Conservation (phyloP, 2,113 vertebrate species). For the Hemibagrus wyckioides region DNA sequence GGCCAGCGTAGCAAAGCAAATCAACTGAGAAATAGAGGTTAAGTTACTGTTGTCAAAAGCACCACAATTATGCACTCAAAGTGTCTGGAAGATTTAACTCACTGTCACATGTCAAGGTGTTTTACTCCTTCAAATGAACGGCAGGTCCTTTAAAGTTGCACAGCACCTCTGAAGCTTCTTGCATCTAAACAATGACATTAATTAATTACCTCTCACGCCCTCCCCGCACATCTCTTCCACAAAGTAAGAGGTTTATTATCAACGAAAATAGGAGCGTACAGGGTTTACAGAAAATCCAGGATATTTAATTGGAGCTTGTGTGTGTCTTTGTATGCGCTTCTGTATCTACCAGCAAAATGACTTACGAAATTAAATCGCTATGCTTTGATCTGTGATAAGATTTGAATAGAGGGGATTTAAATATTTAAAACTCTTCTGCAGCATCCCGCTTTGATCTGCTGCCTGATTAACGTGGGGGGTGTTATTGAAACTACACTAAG, state of each 20-base stretch:
- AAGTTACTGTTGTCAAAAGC: conserved; percentile 45
- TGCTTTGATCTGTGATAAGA: conserved; percentile 78
- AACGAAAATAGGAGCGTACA: conserved; percentile 60
- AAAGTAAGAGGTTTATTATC: conserved; percentile 65
- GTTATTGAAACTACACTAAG: conserved; percentile 79
- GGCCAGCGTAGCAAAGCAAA: conserved; percentile 17
- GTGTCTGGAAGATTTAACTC: conserved; percentile 39
- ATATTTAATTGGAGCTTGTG: conserved; percentile 76
- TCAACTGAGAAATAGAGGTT: conserved; percentile 35
- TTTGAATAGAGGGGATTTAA: conserved; percentile 77
- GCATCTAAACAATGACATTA: conserved; percentile 65
- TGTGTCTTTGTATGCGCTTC: conserved; percentile 68
- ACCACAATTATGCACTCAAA: conserved; percentile 41
- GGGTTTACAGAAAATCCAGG: conserved; percentile 68
- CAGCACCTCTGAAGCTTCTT: conserved; percentile 64
- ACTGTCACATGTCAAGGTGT: conserved; percentile 46
- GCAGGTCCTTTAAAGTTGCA: conserved; percentile 66
- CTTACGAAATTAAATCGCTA: conserved; percentile 72
- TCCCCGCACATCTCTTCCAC: conserved; percentile 55
- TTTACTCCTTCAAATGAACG: conserved; percentile 60
- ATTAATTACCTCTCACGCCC: conserved; percentile 62
- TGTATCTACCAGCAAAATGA: conserved; percentile 69
- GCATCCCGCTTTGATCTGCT: conserved; percentile 74
- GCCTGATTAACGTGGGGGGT: conserved; percentile 73
- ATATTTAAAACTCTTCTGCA: conserved; percentile 78